Percentiles rank a stretch among this genome's conserved stretches.
Evolutionary conservation across 1,140 invertebrate genomes (phyloP).

Genomic region (Olivierus martensii): DNA sequence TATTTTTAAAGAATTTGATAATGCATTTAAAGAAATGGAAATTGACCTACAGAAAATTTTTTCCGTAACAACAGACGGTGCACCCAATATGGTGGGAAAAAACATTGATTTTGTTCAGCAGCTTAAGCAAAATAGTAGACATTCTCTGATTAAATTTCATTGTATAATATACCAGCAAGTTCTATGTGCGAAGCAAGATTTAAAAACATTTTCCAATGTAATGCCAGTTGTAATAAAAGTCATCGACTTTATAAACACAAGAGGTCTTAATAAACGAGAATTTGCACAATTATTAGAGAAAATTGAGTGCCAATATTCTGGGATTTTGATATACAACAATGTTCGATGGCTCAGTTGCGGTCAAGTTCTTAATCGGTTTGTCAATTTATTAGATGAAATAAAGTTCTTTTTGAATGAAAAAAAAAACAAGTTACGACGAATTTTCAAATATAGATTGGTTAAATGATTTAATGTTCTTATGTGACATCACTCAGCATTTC

Average conservation of each 20-base stretch:
- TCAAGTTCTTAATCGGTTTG: slow-evolving; percentile 26
- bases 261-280: slow-evolving; percentile 23
- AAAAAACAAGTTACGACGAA: not conserved
- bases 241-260: slow-evolving; percentile 4
- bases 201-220: slow-evolving; percentile 24
- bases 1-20: too few species aligned
- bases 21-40: slow-evolving; percentile 27
- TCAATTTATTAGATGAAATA: slow-evolving; percentile 26
- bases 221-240: slow-evolving; percentile 1
- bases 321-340: slow-evolving; percentile 26
- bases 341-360: slow-evolving; percentile 25
- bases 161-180: slow-evolving; percentile 18
- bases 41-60: not conserved
- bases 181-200: slow-evolving; percentile 13
- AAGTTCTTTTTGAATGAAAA: slow-evolving; percentile 23
- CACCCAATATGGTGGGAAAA: not conserved
- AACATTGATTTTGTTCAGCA: not conserved
- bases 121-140: not conserved
- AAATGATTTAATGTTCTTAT: slow-evolving; percentile 1
- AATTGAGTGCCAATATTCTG: slow-evolving; percentile 24
- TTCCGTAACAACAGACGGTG: not conserved
- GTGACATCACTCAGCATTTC: not conserved
- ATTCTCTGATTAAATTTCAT: slow-evolving; percentile 22
- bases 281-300: slow-evolving; percentile 23
- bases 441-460: not conserved